Conservation (phyloP, 2,113 vertebrate species). For the Clinocottus analis region DNA sequence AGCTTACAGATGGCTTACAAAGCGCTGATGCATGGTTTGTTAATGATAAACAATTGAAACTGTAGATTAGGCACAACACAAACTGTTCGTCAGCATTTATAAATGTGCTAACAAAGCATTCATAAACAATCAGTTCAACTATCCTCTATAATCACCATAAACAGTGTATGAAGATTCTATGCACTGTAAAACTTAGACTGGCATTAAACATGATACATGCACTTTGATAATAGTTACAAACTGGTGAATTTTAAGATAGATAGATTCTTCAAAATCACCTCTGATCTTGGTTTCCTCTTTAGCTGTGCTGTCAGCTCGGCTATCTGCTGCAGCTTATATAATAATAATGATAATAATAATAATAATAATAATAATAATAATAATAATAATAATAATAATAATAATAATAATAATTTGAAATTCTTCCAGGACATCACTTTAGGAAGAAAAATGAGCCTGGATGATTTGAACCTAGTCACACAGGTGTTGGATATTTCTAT, state of each 20-base stretch:
- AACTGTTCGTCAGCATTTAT: neutral
- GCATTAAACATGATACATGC: neutral
- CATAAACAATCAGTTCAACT: constrained; percentile 8
- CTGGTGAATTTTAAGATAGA: neutral
- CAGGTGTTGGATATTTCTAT: too few relatives aligned
- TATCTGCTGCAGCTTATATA: neutral
- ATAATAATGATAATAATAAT: too few relatives aligned
- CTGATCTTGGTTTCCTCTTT: neutral
- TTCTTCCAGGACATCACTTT: too few relatives aligned
- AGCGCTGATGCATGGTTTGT: neutral
- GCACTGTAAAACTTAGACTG: neutral
- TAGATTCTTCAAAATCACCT: constrained; percentile 1
- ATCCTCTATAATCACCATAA: neutral
- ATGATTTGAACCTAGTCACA: too few relatives aligned
- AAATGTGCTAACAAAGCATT: constrained; percentile 6
- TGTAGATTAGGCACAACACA: constrained; percentile 4
- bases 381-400: too few relatives aligned
- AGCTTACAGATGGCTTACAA: constrained; percentile 3
- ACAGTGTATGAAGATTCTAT: neutral
- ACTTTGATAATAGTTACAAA: neutral
- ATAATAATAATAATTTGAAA: neutral
- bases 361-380: too few relatives aligned
- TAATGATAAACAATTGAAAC: constrained; percentile 15
- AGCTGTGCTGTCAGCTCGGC: neutral
- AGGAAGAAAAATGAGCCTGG: too few relatives aligned